phyloP scores from a whole-genome alignment of 2,113 vertebrate species.

The Eulacestoma nigropectus region DNA sequence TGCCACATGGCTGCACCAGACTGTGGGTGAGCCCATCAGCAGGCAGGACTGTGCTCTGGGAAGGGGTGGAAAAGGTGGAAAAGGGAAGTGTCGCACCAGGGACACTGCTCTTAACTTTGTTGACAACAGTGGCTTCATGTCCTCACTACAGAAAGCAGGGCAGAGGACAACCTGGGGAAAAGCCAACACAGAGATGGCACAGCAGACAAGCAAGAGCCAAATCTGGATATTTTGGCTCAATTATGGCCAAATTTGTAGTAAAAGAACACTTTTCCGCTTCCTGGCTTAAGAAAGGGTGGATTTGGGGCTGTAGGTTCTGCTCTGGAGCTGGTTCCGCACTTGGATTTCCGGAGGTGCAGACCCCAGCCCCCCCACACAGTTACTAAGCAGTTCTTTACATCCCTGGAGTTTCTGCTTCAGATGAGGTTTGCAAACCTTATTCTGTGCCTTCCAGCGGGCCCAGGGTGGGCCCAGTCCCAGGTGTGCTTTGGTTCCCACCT shows the following conservation, averaged over 20 bases:
- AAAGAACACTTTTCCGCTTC: not conserved
- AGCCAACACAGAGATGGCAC: not conserved
- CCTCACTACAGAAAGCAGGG: not conserved
- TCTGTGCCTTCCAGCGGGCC: not conserved
- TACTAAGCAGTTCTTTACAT: not conserved
- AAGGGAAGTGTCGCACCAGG: not conserved
- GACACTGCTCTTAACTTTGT: not conserved
- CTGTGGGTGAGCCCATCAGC: accelerated
- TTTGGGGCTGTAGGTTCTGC: not conserved
- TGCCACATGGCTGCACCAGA: not conserved
- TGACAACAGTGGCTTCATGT: not conserved
- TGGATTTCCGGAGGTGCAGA: not conserved
- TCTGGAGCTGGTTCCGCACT: not conserved
- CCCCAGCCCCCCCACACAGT: not conserved
- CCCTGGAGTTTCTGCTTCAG: not conserved
- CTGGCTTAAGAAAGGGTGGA: not conserved
- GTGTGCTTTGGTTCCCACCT: not conserved
- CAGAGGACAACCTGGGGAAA: not conserved
- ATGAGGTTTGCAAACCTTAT: not conserved
- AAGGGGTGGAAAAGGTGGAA: not conserved
- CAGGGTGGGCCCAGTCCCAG: not conserved
- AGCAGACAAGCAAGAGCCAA: not conserved
- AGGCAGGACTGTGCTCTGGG: not conserved
- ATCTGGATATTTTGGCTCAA: not conserved
- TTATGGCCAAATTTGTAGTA: not conserved